These are phyloP conservation scores for Clivina fossor DNA, from an alignment of 2,888 invertebrate genomes.

Conservation along the genomic window DNA sequence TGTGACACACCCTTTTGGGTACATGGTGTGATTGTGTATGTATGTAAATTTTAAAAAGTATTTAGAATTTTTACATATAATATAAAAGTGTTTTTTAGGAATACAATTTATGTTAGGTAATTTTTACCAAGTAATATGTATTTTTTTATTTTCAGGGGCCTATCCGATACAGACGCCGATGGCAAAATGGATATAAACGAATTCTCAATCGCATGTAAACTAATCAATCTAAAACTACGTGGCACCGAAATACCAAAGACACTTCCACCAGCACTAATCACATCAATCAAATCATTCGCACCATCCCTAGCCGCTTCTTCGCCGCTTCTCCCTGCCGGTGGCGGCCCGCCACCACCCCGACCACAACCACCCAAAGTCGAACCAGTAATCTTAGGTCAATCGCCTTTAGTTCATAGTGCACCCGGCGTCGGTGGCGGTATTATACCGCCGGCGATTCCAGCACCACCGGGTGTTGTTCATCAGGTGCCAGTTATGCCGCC, in stretches of 20 bases:
- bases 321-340: constrained; percentile 39
- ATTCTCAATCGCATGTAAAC: constrained; percentile 97
- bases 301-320: constrained; percentile 49
- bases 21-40: too few species aligned
- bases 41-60: background rate
- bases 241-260: constrained; percentile 87
- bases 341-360: constrained; percentile 46
- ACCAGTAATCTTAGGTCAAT: constrained; percentile 54
- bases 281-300: constrained; percentile 62
- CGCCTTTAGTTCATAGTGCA: constrained; percentile 40
- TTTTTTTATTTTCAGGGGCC: constrained; percentile 60
- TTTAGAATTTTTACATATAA: background rate
- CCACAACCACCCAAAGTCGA: constrained; percentile 51
- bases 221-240: constrained; percentile 87
- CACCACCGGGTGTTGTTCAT: constrained; percentile 32
- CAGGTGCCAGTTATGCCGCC: constrained; percentile 26
- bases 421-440: constrained; percentile 29
- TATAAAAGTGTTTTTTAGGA: too few species aligned
- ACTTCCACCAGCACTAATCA: constrained; percentile 75
- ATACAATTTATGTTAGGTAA: too few species aligned
- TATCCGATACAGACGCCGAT: constrained; percentile 95
- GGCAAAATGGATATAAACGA: constrained; percentile 95
- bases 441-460: constrained; percentile 27
- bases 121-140: too few species aligned
- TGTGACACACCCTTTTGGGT: too few species aligned